Conservation (phyloP, 37 sponge, comb jelly and placozoan genomes). For the Dysidea cf. avara region DNA sequence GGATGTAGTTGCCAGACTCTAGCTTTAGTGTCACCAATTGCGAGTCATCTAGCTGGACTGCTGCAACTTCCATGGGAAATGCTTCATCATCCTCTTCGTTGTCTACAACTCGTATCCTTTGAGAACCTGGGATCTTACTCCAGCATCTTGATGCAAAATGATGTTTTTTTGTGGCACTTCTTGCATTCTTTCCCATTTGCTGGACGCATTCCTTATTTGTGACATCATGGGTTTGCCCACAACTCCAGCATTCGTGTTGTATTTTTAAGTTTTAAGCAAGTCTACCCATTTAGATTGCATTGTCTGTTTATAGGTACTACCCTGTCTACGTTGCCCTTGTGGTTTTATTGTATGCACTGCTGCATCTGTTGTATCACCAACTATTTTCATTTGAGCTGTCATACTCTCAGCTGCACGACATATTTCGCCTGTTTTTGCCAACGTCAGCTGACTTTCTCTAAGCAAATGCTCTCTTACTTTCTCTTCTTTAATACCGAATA, state of each 20-base stretch:
- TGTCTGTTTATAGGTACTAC: no score
- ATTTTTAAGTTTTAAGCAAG: background rate
- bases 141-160: background rate
- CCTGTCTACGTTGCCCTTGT: no score
- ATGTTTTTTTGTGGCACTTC: background rate
- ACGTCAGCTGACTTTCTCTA: slow-evolving; percentile 14
- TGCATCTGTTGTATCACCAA: no score
- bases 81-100: slow-evolving; percentile 17
- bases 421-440: slow-evolving; percentile 19
- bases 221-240: background rate
- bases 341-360: no score
- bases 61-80: background rate
- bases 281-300: no score
- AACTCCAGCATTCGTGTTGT: background rate
- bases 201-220: background rate
- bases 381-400: no score
- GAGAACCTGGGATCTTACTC: background rate
- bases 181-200: background rate
- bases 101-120: background rate
- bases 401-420: no score
- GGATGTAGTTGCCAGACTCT: slow-evolving; percentile 25
- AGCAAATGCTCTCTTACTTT: slow-evolving; percentile 29
- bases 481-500: slow-evolving; percentile 22
- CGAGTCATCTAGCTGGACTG: slow-evolving; percentile 17
- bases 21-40: slow-evolving; percentile 34